Conservation (phyloP, 2,888 invertebrate species). For the Drosophila vallismaia region DNA sequence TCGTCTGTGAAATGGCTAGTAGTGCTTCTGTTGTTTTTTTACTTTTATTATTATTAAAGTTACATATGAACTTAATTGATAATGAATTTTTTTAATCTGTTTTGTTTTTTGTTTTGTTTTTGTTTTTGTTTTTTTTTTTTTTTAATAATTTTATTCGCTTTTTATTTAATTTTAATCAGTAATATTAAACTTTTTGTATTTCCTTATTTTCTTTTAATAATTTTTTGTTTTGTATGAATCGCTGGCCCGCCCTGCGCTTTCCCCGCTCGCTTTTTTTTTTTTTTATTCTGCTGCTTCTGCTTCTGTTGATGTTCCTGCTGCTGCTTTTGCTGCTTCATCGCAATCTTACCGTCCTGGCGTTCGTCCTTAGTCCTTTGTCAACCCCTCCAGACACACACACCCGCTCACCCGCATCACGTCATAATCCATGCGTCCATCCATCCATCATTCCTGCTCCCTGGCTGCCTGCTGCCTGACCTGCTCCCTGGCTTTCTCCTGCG, state of each 20-base stretch:
- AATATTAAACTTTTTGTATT: conserved; percentile 68
- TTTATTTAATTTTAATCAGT: conserved; percentile 73
- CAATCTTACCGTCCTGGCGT: conserved; percentile 34
- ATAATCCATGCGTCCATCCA: conserved; percentile 51
- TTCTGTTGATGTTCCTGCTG: conserved; percentile 17
- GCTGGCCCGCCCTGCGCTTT: conserved; percentile 63
- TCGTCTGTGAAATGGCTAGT: conserved; percentile 21
- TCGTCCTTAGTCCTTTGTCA: conserved; percentile 53
- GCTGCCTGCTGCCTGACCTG: conserved; percentile 31
- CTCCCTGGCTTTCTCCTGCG: conserved; percentile 49
- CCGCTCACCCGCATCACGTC: conserved; percentile 34
- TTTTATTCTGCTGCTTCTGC: conserved; percentile 34
- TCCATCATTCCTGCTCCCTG: conserved; percentile 43
- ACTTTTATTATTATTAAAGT: conserved; percentile 75
- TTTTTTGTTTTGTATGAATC: conserved; percentile 57
- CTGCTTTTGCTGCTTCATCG: conserved; percentile 24
- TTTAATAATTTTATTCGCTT: conserved; percentile 66
- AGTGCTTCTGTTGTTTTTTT: conserved; percentile 45
- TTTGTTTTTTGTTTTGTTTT: conserved; percentile 47
- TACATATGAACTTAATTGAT: conserved; percentile 77
- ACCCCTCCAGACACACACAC: conserved; percentile 27
- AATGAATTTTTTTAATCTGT: conserved; percentile 58
- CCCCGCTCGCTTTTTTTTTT: conserved; percentile 24
- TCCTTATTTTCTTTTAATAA: conserved; percentile 47
- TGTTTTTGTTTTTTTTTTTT: conserved; percentile 44